Conservation (phyloP, 2,113 vertebrate species). For the Dasypus novemcinctus region DNA sequence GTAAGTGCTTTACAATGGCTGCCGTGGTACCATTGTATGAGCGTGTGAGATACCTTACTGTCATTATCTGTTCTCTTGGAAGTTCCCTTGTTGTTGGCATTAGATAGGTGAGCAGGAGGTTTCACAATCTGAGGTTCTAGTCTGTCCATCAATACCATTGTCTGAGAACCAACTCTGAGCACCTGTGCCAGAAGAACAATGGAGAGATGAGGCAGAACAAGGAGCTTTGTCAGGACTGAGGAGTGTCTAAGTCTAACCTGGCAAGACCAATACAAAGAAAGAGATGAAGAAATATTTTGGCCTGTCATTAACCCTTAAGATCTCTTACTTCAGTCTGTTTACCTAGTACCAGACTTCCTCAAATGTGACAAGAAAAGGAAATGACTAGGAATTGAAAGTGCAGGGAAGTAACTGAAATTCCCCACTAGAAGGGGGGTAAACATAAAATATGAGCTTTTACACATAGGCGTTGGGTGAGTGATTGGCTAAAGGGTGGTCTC, state of each 20-base stretch:
- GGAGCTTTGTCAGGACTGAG: not conserved
- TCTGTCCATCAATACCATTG: too few relatives aligned
- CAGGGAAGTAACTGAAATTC: not conserved
- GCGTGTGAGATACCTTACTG: not conserved
- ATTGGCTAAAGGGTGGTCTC: not conserved
- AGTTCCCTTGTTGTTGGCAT: not conserved
- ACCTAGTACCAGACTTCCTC: not conserved
- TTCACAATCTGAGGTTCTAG: not conserved
- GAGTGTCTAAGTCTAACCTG: not conserved
- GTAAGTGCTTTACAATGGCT: not conserved
- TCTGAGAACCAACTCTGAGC: not conserved
- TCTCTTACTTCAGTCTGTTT: not conserved
- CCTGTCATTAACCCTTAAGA: not conserved
- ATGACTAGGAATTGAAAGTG: not conserved
- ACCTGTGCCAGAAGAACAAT: accelerated
- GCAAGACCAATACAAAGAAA: not conserved
- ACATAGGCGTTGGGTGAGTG: not conserved
- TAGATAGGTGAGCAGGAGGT: not conserved
- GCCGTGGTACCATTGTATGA: not conserved
- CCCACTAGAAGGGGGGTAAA: not conserved
- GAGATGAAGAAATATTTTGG: not conserved
- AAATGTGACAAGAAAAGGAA: not conserved
- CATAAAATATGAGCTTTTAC: not conserved
- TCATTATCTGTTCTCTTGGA: not conserved
- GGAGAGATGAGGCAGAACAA: not conserved